Conservation (phyloP, 2,888 invertebrate species). For the Esperia sulphurella region DNA sequence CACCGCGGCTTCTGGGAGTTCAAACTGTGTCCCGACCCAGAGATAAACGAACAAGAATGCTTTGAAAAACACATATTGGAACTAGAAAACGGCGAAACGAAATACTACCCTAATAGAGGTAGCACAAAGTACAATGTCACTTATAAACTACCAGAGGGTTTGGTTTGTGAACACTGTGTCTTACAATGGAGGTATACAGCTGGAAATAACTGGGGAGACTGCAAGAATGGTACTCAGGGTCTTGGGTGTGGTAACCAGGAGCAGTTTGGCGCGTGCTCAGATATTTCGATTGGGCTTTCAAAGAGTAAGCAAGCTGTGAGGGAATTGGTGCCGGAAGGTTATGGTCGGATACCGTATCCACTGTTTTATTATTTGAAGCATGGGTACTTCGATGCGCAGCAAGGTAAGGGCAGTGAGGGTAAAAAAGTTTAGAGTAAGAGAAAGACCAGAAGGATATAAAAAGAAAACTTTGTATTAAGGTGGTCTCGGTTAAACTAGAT, state of each 20-base stretch:
- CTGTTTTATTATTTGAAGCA: constrained; percentile 29
- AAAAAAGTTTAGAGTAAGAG: constrained; percentile 5
- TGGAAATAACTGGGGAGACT: constrained; percentile 90
- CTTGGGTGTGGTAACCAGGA: constrained; percentile 93
- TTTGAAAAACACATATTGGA: constrained; percentile 83
- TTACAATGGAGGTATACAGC: constrained; percentile 93
- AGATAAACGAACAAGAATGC: constrained; percentile 84
- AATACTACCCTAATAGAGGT: constrained; percentile 84
- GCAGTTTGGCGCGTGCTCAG: constrained; percentile 90
- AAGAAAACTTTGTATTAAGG: too few relatives aligned
- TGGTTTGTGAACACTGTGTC: constrained; percentile 88
- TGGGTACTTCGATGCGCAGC: constrained; percentile 30
- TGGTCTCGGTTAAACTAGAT: too few relatives aligned
- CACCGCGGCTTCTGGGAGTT: constrained; percentile 93
- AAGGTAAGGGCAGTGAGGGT: constrained; percentile 24
- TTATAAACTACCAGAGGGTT: constrained; percentile 77
- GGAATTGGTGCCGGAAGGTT: constrained; percentile 23
- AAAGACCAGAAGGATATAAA: too few relatives aligned
- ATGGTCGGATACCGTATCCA: constrained; percentile 29
- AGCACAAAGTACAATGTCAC: constrained; percentile 84
- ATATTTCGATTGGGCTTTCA: constrained; percentile 82
- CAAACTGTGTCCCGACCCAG: constrained; percentile 86
- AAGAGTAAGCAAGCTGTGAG: constrained; percentile 7
- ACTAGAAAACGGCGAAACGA: constrained; percentile 71
- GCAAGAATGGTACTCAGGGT: constrained; percentile 83